Percentiles rank a stretch among this genome's conserved stretches.
Evolutionary conservation across 2,888 invertebrate genomes (phyloP).

Genomic region (Prosopocoilus inquinatus): DNA sequence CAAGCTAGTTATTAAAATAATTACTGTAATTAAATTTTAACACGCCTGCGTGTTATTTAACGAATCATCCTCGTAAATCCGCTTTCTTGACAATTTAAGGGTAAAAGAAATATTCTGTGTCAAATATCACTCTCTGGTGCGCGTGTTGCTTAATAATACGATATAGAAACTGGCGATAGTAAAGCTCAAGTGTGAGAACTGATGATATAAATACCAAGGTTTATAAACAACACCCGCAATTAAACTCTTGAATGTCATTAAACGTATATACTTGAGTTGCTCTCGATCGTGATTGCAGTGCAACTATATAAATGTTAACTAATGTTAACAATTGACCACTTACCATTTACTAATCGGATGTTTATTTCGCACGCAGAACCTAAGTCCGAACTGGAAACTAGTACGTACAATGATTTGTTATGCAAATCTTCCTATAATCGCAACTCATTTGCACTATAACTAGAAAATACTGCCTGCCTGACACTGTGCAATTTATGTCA

Average conservation of each 20-base stretch:
- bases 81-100: no score
- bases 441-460: background rate
- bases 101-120: no score
- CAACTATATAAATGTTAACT: slow-evolving; percentile 18
- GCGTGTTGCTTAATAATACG: background rate
- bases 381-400: slow-evolving; percentile 9
- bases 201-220: slow-evolving; percentile 30
- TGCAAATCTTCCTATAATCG: background rate
- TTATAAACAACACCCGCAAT: slow-evolving; percentile 27
- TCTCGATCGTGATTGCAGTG: slow-evolving; percentile 18
- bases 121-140: no score
- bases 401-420: slow-evolving; percentile 2
- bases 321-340: slow-evolving; percentile 21
- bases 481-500: background rate
- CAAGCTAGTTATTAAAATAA: no score
- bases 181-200: slow-evolving; percentile 22
- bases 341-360: slow-evolving; percentile 20
- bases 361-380: slow-evolving; percentile 16
- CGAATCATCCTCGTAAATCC: no score
- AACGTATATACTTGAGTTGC: slow-evolving; percentile 14
- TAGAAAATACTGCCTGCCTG: background rate
- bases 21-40: no score
- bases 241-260: slow-evolving; percentile 26
- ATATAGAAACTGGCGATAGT: slow-evolving; percentile 11
- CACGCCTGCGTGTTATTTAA: no score